A percentile compares a stretch with the other conserved stretches of the same genome.
Conservation (phyloP, 1,140 invertebrate species). For the Cotesia chilonis region DNA sequence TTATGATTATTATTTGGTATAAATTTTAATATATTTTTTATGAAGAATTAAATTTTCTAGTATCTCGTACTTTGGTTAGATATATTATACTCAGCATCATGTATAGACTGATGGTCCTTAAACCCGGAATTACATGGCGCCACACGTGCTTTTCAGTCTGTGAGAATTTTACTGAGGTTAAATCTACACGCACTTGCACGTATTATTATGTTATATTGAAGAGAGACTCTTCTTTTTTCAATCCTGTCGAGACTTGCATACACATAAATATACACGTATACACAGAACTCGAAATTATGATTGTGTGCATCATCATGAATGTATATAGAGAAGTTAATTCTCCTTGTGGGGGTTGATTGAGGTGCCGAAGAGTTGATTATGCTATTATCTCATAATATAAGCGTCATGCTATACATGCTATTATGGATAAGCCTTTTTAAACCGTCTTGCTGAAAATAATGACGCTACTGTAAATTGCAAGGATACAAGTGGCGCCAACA, state of each 20-base stretch:
- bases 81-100: slow-evolving; percentile 7
- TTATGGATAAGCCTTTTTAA: slow-evolving; percentile 37
- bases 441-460: slow-evolving; percentile 35
- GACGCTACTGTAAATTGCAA: not conserved
- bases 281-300: not conserved
- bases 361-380: slow-evolving; percentile 44
- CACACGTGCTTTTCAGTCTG: slow-evolving; percentile 23
- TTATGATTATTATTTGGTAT: too few species aligned
- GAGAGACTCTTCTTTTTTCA: slow-evolving; percentile 6
- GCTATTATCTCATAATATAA: slow-evolving; percentile 52
- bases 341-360: slow-evolving; percentile 48
- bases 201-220: slow-evolving; percentile 8
- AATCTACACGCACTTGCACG: slow-evolving; percentile 31
- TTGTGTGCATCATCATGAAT: not conserved
- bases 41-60: not conserved
- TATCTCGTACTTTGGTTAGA: too few species aligned
- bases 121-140: slow-evolving; percentile 31
- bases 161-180: slow-evolving; percentile 28
- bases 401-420: too few species aligned
- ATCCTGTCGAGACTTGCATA: not conserved
- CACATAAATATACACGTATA: slow-evolving; percentile 1
- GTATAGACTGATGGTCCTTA: slow-evolving; percentile 9
- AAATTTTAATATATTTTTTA: too few species aligned
- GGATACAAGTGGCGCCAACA: too few species aligned
- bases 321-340: not conserved